Conservation (phyloP, 2,888 invertebrate genomes). For the Zootermopsis nevadensis region DNA sequence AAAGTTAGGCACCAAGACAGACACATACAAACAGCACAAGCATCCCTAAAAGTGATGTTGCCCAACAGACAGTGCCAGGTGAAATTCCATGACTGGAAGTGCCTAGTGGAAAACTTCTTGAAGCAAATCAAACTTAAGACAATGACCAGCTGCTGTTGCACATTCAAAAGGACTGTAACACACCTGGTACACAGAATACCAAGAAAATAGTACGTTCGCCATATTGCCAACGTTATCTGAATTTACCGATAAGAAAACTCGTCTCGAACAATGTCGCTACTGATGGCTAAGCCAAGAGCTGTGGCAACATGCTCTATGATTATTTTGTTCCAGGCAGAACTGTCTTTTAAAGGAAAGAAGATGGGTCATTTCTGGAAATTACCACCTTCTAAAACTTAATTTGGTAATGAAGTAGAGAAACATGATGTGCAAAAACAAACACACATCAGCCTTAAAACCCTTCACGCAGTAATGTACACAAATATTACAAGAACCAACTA, state of each 20-base stretch:
- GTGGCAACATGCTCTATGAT: too few species aligned
- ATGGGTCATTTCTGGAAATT: too few species aligned
- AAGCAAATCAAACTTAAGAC: slow-evolving; percentile 22
- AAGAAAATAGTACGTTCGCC: slow-evolving; percentile 9
- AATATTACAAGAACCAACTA: too few species aligned
- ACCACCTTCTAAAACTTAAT: too few species aligned
- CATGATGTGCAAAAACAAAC: too few species aligned
- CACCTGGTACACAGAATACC: not conserved
- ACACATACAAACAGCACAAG: slow-evolving; percentile 39
- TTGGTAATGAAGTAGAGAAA: too few species aligned
- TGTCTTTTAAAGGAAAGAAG: too few species aligned
- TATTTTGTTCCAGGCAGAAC: too few species aligned
- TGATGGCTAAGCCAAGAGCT: too few species aligned
- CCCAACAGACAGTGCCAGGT: slow-evolving; percentile 31
- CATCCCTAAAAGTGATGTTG: slow-evolving; percentile 34
- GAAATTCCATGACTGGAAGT: slow-evolving; percentile 22
- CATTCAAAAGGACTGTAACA: not conserved
- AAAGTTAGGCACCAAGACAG: slow-evolving; percentile 46
- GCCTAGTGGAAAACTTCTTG: slow-evolving; percentile 13
- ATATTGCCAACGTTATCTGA: slow-evolving; percentile 5
- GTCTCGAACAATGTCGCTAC: not conserved
- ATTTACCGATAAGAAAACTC: slow-evolving; percentile 16
- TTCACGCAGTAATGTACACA: too few species aligned
- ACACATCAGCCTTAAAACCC: too few species aligned
- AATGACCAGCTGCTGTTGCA: not conserved